Conservation (phyloP, 1,140 invertebrate genomes). For the Euura saliciscinereae region DNA sequence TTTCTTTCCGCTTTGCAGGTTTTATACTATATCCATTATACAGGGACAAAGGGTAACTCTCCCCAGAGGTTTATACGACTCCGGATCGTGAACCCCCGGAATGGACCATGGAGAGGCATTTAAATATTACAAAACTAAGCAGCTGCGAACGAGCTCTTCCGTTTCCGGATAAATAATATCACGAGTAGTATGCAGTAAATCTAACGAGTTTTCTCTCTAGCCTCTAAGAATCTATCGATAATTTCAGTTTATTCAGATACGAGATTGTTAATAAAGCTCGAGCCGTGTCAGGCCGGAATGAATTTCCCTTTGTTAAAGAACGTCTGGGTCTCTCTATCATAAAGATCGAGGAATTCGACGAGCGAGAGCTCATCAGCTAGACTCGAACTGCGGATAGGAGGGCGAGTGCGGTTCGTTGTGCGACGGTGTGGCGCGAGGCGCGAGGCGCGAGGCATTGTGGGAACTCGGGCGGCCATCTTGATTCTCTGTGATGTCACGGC, state of each 20-base stretch:
- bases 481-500: slow-evolving; percentile 49
- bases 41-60: neutral
- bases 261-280: no score
- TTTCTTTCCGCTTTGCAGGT: neutral
- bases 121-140: slow-evolving; percentile 5
- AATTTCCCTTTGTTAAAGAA: slow-evolving; percentile 3
- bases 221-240: neutral
- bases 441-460: slow-evolving; percentile 18
- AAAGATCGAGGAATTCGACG: neutral
- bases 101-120: neutral
- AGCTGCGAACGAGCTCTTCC: slow-evolving; percentile 1
- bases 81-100: neutral
- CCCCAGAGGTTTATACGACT: no score
- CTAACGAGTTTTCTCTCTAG: neutral
- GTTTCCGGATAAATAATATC: neutral
- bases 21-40: neutral
- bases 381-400: neutral
- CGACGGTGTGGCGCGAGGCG: neutral
- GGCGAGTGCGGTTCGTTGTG: neutral
- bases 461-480: slow-evolving; percentile 41
- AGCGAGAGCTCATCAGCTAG: slow-evolving; percentile 16
- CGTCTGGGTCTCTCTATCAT: neutral
- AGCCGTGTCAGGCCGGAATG: neutral
- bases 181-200: neutral
- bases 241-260: neutral